These are phyloP conservation scores for Triplophysa tibetana DNA, from an alignment of 2,113 vertebrate species.

Conservation along the genomic window DNA sequence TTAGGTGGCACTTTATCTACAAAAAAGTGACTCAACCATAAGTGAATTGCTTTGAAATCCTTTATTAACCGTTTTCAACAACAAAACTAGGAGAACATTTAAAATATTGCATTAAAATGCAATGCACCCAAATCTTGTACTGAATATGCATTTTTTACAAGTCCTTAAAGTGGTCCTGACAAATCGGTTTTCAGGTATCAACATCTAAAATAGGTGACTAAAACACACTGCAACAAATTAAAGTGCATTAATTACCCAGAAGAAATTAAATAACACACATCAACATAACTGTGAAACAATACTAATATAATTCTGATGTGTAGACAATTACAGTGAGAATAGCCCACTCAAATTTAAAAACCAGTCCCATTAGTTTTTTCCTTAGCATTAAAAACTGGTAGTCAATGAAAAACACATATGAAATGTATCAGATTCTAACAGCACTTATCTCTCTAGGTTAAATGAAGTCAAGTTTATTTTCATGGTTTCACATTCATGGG, in stretches of 20 bases:
- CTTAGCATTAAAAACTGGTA: not conserved
- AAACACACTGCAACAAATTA: constrained; percentile 29
- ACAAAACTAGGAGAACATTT: constrained; percentile 14
- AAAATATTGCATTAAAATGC: constrained; percentile 40
- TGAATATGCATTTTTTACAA: not conserved
- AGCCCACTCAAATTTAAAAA: constrained; percentile 10
- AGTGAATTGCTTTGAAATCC: not conserved
- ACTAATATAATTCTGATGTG: constrained; percentile 14
- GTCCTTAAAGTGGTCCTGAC: not conserved
- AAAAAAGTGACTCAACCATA: not conserved
- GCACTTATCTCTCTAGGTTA: not conserved
- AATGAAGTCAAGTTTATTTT: not conserved
- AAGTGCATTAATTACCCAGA: constrained; percentile 44
- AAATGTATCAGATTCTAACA: not conserved
- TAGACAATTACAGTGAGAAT: constrained; percentile 9
- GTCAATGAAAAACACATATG: not conserved
- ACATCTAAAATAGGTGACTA: constrained; percentile 29
- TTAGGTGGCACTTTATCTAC: not conserved
- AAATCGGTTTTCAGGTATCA: not conserved
- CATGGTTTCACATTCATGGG: constrained; percentile 4
- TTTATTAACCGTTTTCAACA: constrained; percentile 20
- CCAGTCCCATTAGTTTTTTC: not conserved
- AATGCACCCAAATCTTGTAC: not conserved
- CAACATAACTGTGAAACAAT: not conserved
- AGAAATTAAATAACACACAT: not conserved